These are phyloP conservation scores for Pagrus major DNA, from an alignment of 2,113 vertebrate genomes.

Conservation along the genomic window DNA sequence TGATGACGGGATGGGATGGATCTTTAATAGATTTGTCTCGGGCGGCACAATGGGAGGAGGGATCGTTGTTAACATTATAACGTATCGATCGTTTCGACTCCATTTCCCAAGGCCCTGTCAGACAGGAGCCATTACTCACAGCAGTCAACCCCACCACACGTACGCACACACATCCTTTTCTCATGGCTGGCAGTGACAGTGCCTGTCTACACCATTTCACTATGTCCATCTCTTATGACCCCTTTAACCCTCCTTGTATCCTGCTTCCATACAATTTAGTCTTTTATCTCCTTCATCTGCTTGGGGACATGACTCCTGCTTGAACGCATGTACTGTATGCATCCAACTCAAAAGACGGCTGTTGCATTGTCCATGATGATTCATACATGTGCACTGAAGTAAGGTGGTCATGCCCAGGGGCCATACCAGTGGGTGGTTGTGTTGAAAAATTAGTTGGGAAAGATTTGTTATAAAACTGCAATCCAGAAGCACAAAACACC, in stretches of 20 bases:
- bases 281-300: conserved; percentile 29
- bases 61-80: conserved; percentile 87
- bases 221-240: conserved; percentile 56
- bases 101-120: conserved; percentile 78
- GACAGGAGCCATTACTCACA: conserved; percentile 81
- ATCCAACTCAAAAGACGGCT: conserved; percentile 5
- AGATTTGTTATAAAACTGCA: neutral
- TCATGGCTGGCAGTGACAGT: conserved; percentile 55
- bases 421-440: conserved; percentile 1
- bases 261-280: conserved; percentile 23
- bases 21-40: conserved; percentile 83
- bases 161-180: conserved; percentile 22
- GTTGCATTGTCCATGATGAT: conserved; percentile 9
- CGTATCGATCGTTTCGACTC: conserved; percentile 80
- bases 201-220: conserved; percentile 52
- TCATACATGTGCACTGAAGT: conserved; percentile 20
- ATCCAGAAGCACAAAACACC: conserved; percentile 4
- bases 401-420: conserved; percentile 15
- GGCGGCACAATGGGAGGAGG: conserved; percentile 78
- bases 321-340: conserved; percentile 3
- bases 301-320: neutral
- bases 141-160: conserved; percentile 64
- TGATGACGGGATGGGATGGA: conserved; percentile 70
- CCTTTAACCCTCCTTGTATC: conserved; percentile 33
- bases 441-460: conserved; percentile 39